Evolutionary conservation across 2,888 invertebrate species (phyloP).

Genomic region (Nowickia ferox): DNA sequence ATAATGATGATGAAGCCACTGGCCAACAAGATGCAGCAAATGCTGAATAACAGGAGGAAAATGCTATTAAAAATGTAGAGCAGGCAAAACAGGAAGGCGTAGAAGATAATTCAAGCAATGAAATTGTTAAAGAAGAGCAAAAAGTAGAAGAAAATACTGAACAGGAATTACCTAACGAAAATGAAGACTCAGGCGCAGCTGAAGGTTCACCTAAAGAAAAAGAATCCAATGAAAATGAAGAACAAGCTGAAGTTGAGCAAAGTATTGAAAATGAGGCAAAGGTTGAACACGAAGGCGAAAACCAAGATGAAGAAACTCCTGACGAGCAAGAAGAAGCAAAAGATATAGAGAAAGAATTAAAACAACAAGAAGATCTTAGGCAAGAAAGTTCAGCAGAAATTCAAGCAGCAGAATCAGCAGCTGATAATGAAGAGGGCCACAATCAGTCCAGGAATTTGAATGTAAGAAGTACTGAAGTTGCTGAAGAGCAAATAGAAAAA

Average conservation of each 20-base stretch:
- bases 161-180: neutral
- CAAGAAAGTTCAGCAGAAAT: neutral
- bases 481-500: conserved; percentile 48
- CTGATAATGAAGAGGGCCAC: neutral
- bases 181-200: neutral
- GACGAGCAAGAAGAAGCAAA: neutral
- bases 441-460: conserved; percentile 37
- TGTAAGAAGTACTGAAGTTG: neutral
- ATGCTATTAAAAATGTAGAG: too few species aligned
- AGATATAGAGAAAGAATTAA: neutral
- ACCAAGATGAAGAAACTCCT: neutral
- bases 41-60: too few species aligned
- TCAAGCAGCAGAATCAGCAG: neutral
- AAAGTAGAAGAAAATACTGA: neutral
- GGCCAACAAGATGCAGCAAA: too few species aligned
- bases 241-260: neutral
- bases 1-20: too few species aligned
- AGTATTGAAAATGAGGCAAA: neutral
- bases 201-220: neutral
- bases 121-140: neutral
- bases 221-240: neutral
- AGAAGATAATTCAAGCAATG: neutral
- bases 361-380: neutral
- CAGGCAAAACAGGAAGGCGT: neutral
- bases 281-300: neutral